A percentile compares a stretch with the other conserved stretches of the same genome.
These are phyloP conservation scores for Gortyna flavago DNA, from an alignment of 2,888 invertebrate species.

Conservation along the genomic window DNA sequence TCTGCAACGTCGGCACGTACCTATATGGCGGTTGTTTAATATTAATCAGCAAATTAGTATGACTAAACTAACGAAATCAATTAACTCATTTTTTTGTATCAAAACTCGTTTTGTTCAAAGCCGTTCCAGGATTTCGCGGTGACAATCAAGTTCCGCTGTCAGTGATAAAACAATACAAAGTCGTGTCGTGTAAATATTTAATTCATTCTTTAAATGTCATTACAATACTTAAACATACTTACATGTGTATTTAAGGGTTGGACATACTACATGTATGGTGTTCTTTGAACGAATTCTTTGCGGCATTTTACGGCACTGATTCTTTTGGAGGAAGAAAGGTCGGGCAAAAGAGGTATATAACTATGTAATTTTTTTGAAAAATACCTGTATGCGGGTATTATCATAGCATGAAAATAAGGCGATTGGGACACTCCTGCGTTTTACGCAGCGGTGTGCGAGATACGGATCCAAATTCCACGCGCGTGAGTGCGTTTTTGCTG, in stretches of 20 bases:
- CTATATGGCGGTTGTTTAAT: constrained; percentile 82
- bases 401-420: not conserved
- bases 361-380: constrained; percentile 17
- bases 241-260: constrained; percentile 55
- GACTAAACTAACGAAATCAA: constrained; percentile 87
- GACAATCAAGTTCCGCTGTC: constrained; percentile 69
- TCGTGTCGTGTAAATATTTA: constrained; percentile 73
- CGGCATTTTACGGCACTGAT: constrained; percentile 54
- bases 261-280: constrained; percentile 52
- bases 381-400: constrained; percentile 27
- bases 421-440: too few relatives aligned
- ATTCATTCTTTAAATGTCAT: constrained; percentile 73
- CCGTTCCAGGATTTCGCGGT: constrained; percentile 76
- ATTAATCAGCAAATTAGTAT: constrained; percentile 88
- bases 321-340: constrained; percentile 30
- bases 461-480: too few relatives aligned
- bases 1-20: constrained; percentile 82
- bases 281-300: constrained; percentile 55
- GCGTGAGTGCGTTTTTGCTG: too few relatives aligned
- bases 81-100: constrained; percentile 81
- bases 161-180: constrained; percentile 68
- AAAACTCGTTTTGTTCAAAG: constrained; percentile 78
- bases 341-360: not conserved
- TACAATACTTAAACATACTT: constrained; percentile 65
- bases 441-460: too few relatives aligned